Evolutionary conservation across 1,140 invertebrate genomes (phyloP).

Genomic region (Caenorhabditis latens): DNA sequence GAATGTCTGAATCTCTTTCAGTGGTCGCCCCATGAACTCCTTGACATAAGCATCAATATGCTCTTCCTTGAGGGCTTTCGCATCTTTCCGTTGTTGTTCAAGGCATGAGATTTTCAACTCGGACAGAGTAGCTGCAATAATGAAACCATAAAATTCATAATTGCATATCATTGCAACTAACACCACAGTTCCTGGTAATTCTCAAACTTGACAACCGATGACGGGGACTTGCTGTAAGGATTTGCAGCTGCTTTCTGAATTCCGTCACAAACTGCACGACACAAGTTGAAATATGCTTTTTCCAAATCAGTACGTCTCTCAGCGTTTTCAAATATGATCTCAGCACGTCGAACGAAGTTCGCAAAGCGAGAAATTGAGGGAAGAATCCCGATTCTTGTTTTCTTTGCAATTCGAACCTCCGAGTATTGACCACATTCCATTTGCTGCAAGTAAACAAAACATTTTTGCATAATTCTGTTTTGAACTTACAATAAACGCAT

Average conservation of each 20-base stretch:
- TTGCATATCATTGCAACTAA: constrained; percentile 74
- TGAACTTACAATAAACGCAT: constrained; percentile 86
- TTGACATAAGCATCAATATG: constrained; percentile 91
- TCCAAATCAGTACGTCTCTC: constrained; percentile 63
- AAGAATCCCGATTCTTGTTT: constrained; percentile 85
- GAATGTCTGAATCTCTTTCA: constrained; percentile 88
- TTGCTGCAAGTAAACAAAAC: constrained; percentile 79
- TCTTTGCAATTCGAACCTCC: constrained; percentile 83
- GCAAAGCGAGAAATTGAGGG: constrained; percentile 58
- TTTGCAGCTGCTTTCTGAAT: constrained; percentile 86
- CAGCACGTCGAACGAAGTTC: constrained; percentile 25
- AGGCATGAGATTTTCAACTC: constrained; percentile 91
- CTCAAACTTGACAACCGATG: constrained; percentile 89
- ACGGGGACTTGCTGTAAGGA: constrained; percentile 91
- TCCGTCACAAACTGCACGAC: constrained; percentile 88
- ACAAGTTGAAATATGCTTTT: constrained; percentile 84
- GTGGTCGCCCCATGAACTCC: constrained; percentile 91
- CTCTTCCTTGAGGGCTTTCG: constrained; percentile 90
- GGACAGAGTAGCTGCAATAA: constrained; percentile 83
- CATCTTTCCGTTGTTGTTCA: constrained; percentile 89
- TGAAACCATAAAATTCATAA: not conserved
- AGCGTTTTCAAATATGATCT: constrained; percentile 56
- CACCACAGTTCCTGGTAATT: constrained; percentile 94
- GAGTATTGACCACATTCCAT: constrained; percentile 87
- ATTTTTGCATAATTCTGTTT: not conserved